Percentiles rank a stretch among this genome's conserved stretches.
phyloP scores from a whole-genome alignment of 2,797 vertebrate genomes.

The Gallinago stenura region DNA sequence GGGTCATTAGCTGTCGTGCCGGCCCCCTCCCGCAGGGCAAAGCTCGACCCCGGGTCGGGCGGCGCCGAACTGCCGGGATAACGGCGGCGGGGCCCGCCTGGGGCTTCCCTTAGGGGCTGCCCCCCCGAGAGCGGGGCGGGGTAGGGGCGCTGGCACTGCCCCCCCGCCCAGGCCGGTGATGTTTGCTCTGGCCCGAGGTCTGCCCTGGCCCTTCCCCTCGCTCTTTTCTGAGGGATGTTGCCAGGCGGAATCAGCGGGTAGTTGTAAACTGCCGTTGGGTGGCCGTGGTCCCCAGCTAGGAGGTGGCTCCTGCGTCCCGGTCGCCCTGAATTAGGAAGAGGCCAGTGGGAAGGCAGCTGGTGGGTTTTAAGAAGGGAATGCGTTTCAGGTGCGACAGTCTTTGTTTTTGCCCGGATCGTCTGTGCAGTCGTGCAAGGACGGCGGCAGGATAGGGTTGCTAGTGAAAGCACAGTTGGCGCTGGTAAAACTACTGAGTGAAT shows the following conservation, averaged over 20 bases:
- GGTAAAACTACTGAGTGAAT: background rate
- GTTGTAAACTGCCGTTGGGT: accelerated
- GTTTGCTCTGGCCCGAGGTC: background rate
- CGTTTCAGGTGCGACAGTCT: accelerated
- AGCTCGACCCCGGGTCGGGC: background rate
- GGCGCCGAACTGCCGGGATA: background rate
- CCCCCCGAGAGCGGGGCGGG: background rate
- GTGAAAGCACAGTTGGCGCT: accelerated
- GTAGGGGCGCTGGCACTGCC: background rate
- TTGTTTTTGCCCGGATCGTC: background rate
- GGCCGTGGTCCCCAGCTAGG: accelerated
- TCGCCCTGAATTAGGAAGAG: accelerated
- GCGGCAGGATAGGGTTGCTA: background rate
- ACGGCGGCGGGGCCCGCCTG: background rate
- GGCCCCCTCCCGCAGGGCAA: background rate
- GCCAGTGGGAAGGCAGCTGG: background rate
- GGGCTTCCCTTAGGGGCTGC: background rate
- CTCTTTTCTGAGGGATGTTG: background rate
- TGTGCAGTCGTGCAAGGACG: background rate
- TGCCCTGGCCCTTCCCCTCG: background rate
- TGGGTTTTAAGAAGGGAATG: accelerated
- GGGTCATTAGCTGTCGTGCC: background rate
- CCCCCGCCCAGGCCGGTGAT: background rate
- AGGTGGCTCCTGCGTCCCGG: accelerated
- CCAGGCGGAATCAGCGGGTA: accelerated